A percentile compares a stretch with the other conserved stretches of the same genome.
Evolutionary conservation across 1,140 invertebrate species (phyloP).

Genomic region (Drosophila ironensis): DNA sequence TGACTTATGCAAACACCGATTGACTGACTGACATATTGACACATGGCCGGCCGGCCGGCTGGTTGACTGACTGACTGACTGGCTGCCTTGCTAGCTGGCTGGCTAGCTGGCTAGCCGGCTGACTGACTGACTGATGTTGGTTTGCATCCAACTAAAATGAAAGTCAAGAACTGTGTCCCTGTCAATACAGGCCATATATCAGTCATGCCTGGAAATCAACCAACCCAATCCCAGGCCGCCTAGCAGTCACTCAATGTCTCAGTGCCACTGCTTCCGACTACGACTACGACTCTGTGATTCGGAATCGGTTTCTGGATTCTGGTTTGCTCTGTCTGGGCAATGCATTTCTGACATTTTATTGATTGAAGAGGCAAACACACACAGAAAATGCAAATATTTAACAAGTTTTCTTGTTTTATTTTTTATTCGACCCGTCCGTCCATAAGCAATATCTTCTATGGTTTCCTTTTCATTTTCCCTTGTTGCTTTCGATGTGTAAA

Average conservation of each 20-base stretch:
- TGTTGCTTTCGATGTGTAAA: conserved; percentile 40
- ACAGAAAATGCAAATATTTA: conserved; percentile 72
- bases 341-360: conserved; percentile 79
- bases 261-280: conserved; percentile 32
- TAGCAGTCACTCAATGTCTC: conserved; percentile 48
- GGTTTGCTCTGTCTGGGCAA: conserved; percentile 61
- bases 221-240: conserved; percentile 41
- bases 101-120: conserved; percentile 32
- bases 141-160: conserved; percentile 64
- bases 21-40: conserved; percentile 58
- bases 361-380: conserved; percentile 70
- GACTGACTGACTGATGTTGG: conserved; percentile 44
- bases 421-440: too few relatives aligned
- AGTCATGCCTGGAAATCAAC: conserved; percentile 72
- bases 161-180: conserved; percentile 76
- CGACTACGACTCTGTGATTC: conserved; percentile 10
- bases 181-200: conserved; percentile 78
- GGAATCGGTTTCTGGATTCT: conserved; percentile 45
- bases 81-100: conserved; percentile 39
- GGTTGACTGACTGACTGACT: conserved; percentile 38
- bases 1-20: conserved; percentile 71
- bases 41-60: conserved; percentile 37
- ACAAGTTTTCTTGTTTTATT: conserved; percentile 45
- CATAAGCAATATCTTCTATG: conserved; percentile 35
- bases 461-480: conserved; percentile 20